Evolutionary conservation across 2,797 vertebrate species (phyloP), one percentile per base, ranked within the genome.

Genomic region (Lepidocolaptes lacrymiger): DNA sequence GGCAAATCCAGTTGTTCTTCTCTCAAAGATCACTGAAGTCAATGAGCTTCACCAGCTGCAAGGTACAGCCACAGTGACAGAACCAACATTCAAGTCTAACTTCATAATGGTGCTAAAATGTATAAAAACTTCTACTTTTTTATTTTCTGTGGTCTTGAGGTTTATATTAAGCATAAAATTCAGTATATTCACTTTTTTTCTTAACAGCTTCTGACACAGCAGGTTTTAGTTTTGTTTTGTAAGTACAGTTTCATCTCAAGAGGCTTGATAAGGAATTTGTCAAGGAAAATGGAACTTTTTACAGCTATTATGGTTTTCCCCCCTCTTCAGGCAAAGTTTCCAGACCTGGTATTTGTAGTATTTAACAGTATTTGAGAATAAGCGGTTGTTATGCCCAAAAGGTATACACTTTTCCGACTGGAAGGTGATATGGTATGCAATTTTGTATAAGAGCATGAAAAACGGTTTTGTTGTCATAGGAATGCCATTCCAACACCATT

Each of bases 81-180:
- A 92, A 72, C 77, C 7, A 68, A 78, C 71, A 32, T 93, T 93
- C 32, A 1, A 92, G 66, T 95, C 79, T 81, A 69, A 63, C 74
- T 96, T 93, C 83, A 74, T 54, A 85, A 94, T 91, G 97, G 97
- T 98, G 98, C 97, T 98, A 93, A 95, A 85, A 88, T 87, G 79
- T 96, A 96, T 91, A 94, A 93, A 91, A 88, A 83, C 74, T 82
- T 91, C 66, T 89, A 91, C 88, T 96, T 97, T 96, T 93, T 94
- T 61, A 80, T 81, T 94, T 95, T 77, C 77, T 82, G 39, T 93
- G 77, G 19, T 93, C 90, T 95, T 94, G 69, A 82, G 52, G 62
- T 95, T 97, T 97, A 69, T 96, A 86, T 89, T 94, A 86, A 91
- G 23, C 84, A 64, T 89, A 95, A 96, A 78, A 92, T 88, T 83